Base-by-base conservation (phyloP, 2,113 vertebrate genomes). In the Thomomys bottae region DNA sequence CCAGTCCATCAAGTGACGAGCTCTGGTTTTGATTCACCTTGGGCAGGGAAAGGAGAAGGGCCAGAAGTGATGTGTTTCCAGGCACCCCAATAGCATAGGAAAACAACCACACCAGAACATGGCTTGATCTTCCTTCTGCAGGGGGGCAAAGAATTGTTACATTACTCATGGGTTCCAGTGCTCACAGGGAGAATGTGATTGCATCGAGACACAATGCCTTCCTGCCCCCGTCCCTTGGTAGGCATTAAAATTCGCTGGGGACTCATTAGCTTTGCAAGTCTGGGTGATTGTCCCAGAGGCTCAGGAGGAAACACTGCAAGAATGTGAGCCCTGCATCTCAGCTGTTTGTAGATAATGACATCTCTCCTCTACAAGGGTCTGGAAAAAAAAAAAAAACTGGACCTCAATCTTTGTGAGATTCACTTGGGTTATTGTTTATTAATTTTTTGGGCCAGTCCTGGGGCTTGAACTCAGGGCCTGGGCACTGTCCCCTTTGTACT, bases 261-360 rank as follows among this genome's bases (percentile, higher is more conserved):
- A 30, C 45, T 21, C 9, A 21, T 30, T 6, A 9, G 0, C 30
- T 54, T 32, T 80, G 3, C 40, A 83, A 75, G 59, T 32, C 0
- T 6, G 32, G 0, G 1, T 9, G 30, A 38, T 14, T 38, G 3
- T 5, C 36, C n/a, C 34, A 4, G 32, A 10, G 81, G 7, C 18
- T 87, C 34, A 28, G 10, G 63, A 36, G 26, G 30, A 45, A 10
- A 12, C 11, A 28, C 5, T 77, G 18, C 32, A 67, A 34, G 54
- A 26, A 2, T 24, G 20, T 6, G 26, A 21, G 40, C 36, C 8
- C 57, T 78, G 49, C 28, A 8, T 63, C 66, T 88, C 5, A 28
- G 66, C 20, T 59, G 40, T 57, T 63, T 73, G 83, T 28, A 64
- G 12, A 11, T 17, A 40, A 67, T 30, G 21, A 32, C 68, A 30